Base-by-base conservation (phyloP, 2,113 vertebrate species). In the Calyptommatus sinebrachiatus region DNA sequence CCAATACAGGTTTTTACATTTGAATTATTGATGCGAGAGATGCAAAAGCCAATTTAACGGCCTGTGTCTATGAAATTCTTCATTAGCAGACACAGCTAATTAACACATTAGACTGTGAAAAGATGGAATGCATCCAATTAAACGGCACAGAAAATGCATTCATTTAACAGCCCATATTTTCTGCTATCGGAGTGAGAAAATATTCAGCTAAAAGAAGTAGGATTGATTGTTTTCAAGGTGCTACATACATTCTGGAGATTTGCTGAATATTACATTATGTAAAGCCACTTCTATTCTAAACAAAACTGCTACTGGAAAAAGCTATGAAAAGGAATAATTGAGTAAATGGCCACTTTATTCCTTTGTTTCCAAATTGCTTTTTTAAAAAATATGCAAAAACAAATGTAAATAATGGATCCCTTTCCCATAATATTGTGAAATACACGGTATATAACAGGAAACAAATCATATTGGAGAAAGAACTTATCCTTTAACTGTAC, bases 141-240 rank as follows among this genome's bases (percentile, higher is more conserved):
- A 29, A 72, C 26, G 10, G 75, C 28, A 80, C 85, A 89, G 67
- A 90, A 88, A 91, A 89, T 82, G 71, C 77, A 89, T 90, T 88
- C 87, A 90, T 82, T 88, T 22, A 60, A 20, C 50, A 84, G 90
- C 79, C 88, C 85, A 53, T 79, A 81, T 88, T 71, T 63, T 71
- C 1, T 86, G 87, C 77, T 75, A 76, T 91, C 92, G 86, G 86
- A 91, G 71, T 83, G 2, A 1, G 45, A 75, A 91, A 91, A 77
- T 83, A 85, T 84, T 84, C 73, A 88, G 87, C 76, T 90, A 88
- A 87, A 26, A 60, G 87, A 84, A 87, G 57, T 88, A 88, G 80
- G 71, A 22, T 46, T 0, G 5, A 76, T 71, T 82, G 72, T 45
- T 70, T 86, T 82, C 50, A 74, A 70, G 72, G 69, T 48, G 76